Percentiles rank a stretch among this genome's conserved stretches.
phyloP scores from a whole-genome alignment of 23 tunicate genomes.

The Phallusia fumigata region DNA sequence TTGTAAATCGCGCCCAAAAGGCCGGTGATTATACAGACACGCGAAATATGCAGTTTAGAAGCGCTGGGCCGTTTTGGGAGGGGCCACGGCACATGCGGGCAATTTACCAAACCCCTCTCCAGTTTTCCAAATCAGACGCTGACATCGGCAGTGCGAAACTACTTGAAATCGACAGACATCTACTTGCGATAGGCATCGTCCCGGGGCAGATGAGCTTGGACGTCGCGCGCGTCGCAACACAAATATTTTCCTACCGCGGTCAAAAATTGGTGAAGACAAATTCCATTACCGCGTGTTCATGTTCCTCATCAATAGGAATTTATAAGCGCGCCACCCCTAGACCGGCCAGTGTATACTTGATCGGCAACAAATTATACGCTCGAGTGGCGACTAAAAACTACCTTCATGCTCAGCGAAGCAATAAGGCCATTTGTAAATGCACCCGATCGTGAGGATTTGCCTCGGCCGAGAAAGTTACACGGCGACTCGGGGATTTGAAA shows the following conservation, averaged over 20 bases:
- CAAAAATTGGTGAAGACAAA: neutral
- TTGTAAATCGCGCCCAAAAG: neutral
- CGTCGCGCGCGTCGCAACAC: slow-evolving; percentile 4
- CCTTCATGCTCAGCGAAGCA: neutral
- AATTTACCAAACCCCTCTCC: neutral
- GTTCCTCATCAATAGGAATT: neutral
- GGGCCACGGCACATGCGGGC: neutral
- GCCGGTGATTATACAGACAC: slow-evolving; percentile 8
- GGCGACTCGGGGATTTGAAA: too few relatives aligned
- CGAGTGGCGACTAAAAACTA: slow-evolving; percentile 8
- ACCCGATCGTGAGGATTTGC: neutral
- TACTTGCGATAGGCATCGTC: slow-evolving; percentile 13
- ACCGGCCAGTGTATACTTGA: slow-evolving; percentile 8
- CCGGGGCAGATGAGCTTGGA: neutral
- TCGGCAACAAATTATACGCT: neutral
- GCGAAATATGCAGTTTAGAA: slow-evolving; percentile 5
- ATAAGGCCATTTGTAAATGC: slow-evolving; percentile 11
- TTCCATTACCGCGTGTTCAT: neutral
- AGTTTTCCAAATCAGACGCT: neutral
- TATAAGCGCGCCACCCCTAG: slow-evolving; percentile 7
- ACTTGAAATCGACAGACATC: slow-evolving; percentile 21
- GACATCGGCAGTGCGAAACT: neutral
- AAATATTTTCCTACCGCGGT: slow-evolving; percentile 3
- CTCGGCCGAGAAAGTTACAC: neutral
- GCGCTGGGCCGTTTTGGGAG: neutral